phyloP scores from a whole-genome alignment of 2,797 vertebrate genomes.

The Gymnopithys bicolor region DNA sequence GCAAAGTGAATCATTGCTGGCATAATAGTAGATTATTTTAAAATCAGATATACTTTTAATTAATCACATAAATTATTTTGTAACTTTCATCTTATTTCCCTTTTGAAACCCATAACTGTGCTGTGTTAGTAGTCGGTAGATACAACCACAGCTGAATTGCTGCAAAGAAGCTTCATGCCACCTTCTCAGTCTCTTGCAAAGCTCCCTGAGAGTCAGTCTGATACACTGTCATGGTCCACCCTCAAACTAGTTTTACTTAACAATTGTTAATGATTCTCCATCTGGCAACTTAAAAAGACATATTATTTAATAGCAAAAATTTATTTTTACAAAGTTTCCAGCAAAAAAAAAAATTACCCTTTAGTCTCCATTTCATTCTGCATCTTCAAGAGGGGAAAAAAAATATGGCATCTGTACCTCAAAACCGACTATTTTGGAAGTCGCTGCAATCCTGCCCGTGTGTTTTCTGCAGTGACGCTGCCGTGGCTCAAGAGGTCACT shows the following conservation, averaged over 20 bases:
- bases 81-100: background rate
- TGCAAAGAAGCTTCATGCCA: background rate
- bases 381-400: background rate
- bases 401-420: background rate
- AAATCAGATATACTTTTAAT: background rate
- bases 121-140: background rate
- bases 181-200: background rate
- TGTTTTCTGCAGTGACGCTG: background rate
- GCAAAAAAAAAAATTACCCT: background rate
- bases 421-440: background rate
- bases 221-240: background rate
- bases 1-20: background rate
- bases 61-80: background rate
- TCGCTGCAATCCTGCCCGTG: fast-evolving
- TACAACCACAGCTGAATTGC: background rate
- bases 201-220: background rate
- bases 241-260: fast-evolving
- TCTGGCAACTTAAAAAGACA: background rate
- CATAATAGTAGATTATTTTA: background rate
- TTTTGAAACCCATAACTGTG: background rate
- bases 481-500: slow-evolving; percentile 49
- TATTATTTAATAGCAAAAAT: background rate
- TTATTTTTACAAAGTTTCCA: background rate
- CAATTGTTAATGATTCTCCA: background rate
- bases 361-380: background rate